A percentile compares a stretch with the other conserved stretches of the same genome.
Evolutionary conservation across 2,113 vertebrate species (phyloP).

Genomic region (Leptobrachium leishanense): DNA sequence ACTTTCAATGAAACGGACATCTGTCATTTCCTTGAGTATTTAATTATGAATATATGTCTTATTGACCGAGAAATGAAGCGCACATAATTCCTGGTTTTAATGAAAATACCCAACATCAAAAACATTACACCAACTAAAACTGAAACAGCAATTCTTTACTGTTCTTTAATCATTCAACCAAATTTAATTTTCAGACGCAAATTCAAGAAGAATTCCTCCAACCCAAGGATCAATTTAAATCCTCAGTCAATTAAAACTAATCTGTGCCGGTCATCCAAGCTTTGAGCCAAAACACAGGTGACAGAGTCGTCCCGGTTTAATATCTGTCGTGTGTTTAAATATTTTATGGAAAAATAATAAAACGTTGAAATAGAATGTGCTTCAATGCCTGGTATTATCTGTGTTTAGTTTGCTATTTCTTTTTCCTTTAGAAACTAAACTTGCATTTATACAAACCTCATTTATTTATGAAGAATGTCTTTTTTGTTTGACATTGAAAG

Average conservation of each 20-base stretch:
- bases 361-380: too few relatives aligned
- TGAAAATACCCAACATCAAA: constrained; percentile 50
- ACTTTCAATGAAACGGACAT: constrained; percentile 16
- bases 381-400: too few relatives aligned
- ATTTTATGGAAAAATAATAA: neutral
- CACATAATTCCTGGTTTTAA: constrained; percentile 29
- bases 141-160: constrained; percentile 43
- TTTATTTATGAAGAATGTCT: too few relatives aligned
- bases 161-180: constrained; percentile 51
- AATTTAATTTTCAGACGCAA: constrained; percentile 48
- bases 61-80: constrained; percentile 29
- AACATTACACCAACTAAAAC: constrained; percentile 41
- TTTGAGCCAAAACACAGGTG: constrained; percentile 54
- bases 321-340: constrained; percentile 2
- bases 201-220: constrained; percentile 54
- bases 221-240: constrained; percentile 51
- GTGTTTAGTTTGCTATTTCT: too few relatives aligned
- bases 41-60: constrained; percentile 30
- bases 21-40: constrained; percentile 36
- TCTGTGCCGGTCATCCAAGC: constrained; percentile 52
- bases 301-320: constrained; percentile 30
- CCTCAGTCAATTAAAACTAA: constrained; percentile 54
- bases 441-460: too few relatives aligned
- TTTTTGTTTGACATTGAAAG: too few relatives aligned
- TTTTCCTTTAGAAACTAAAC: too few relatives aligned